These are phyloP conservation scores for Fistularia commersonii DNA, from an alignment of 2,797 vertebrate species.

Conservation along the genomic window DNA sequence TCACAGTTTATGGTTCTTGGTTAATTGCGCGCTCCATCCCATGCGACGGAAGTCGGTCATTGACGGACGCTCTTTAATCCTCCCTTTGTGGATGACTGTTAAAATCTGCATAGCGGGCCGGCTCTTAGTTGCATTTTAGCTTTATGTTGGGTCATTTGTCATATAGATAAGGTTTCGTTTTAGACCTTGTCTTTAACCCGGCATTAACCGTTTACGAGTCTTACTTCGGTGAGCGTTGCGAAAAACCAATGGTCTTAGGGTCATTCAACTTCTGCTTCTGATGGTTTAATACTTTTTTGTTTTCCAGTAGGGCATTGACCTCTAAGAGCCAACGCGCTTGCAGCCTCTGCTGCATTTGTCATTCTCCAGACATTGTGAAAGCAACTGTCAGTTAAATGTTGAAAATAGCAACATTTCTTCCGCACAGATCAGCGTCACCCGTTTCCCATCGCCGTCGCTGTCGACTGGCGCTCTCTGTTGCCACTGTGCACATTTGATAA, in stretches of 20 bases:
- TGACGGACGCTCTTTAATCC: conserved; percentile 38
- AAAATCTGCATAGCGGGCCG: conserved; percentile 22
- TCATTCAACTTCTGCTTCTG: conserved; percentile 57
- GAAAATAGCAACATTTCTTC: too few species aligned
- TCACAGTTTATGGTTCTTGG: conserved; percentile 48
- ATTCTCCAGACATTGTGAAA: too few species aligned
- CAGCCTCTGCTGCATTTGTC: too few species aligned
- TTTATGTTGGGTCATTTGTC: conserved; percentile 46
- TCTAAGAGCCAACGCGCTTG: too few species aligned
- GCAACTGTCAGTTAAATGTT: too few species aligned
- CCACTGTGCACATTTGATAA: too few species aligned
- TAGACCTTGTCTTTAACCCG: conserved; percentile 54
- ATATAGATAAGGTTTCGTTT: conserved; percentile 58
- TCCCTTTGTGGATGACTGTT: conserved; percentile 16
- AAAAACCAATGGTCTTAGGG: conserved; percentile 42
- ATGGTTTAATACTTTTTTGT: conserved; percentile 27
- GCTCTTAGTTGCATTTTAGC: conserved; percentile 34
- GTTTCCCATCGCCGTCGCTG: too few species aligned
- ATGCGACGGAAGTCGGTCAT: conserved; percentile 31
- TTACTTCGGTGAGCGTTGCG: conserved; percentile 21
- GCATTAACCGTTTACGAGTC: conserved; percentile 55
- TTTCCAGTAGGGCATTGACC: neutral
- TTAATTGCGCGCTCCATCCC: conserved; percentile 24
- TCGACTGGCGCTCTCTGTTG: too few species aligned
- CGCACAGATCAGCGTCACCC: too few species aligned